phyloP scores from a whole-genome alignment of 2,888 invertebrate genomes.

The Eupelmus urozonus region DNA sequence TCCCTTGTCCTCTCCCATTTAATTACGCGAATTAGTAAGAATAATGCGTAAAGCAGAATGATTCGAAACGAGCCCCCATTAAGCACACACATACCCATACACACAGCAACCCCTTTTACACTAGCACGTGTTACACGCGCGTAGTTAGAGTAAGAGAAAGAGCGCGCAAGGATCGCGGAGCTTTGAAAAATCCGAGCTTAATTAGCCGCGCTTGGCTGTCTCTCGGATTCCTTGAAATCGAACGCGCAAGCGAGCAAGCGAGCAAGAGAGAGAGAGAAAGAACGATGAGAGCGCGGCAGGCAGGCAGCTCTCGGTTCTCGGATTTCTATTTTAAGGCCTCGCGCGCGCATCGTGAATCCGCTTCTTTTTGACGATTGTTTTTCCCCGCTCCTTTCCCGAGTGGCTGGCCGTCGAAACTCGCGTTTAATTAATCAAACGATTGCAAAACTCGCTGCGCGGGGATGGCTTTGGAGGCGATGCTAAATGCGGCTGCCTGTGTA shows the following conservation, averaged over 20 bases:
- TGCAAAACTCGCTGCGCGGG: neutral
- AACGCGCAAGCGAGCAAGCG: slow-evolving; percentile 35
- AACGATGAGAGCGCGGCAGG: neutral
- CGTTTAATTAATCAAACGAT: slow-evolving; percentile 22
- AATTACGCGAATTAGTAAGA: slow-evolving; percentile 33
- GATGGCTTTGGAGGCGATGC: too few species aligned
- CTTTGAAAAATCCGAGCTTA: slow-evolving; percentile 54
- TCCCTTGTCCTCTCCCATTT: neutral
- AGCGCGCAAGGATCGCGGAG: neutral
- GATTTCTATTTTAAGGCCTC: slow-evolving; percentile 52
- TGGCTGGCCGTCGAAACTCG: too few species aligned
- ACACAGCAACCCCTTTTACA: too few species aligned
- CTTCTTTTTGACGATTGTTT: neutral
- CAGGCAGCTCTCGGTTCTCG: slow-evolving; percentile 20
- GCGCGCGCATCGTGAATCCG: neutral
- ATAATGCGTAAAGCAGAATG: slow-evolving; percentile 12
- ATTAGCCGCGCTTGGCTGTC: slow-evolving; percentile 57
- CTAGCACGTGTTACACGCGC: slow-evolving; percentile 4
- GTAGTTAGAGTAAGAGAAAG: neutral
- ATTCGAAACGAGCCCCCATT: neutral
- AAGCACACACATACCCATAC: neutral
- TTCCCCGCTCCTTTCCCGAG: neutral
- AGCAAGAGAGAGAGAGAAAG: slow-evolving; percentile 21
- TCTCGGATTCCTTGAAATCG: slow-evolving; percentile 58
- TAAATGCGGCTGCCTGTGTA: too few species aligned